Percentiles rank a stretch among this genome's conserved stretches.
These are phyloP conservation scores for Embidobia sp. DNA, from an alignment of 2,888 invertebrate species.

Conservation along the genomic window DNA sequence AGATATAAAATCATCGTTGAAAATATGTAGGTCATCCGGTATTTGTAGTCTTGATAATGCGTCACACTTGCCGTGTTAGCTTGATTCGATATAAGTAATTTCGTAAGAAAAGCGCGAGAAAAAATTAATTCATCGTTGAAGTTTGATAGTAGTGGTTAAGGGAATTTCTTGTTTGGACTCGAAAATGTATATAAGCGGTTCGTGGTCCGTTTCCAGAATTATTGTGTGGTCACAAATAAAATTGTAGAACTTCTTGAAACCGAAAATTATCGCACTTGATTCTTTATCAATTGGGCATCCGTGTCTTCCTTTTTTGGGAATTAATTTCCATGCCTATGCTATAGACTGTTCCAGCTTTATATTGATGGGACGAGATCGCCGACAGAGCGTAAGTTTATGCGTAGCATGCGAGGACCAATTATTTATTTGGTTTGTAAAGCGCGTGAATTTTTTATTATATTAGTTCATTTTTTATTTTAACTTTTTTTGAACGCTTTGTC, in stretches of 20 bases:
- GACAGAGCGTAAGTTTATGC: slow-evolving; percentile 41
- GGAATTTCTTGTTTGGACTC: slow-evolving; percentile 65
- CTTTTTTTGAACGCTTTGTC: slow-evolving; percentile 37
- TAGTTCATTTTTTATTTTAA: slow-evolving; percentile 34
- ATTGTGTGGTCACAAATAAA: slow-evolving; percentile 67
- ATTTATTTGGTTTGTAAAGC: slow-evolving; percentile 32
- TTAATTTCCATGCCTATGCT: slow-evolving; percentile 61
- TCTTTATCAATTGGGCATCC: slow-evolving; percentile 68
- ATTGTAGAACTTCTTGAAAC: slow-evolving; percentile 67
- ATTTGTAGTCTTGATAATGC: slow-evolving; percentile 43
- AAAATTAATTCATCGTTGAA: slow-evolving; percentile 70
- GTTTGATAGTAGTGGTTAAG: slow-evolving; percentile 67
- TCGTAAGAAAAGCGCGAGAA: slow-evolving; percentile 71
- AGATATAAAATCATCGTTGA: background rate
- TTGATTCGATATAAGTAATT: slow-evolving; percentile 44
- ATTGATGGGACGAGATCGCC: slow-evolving; percentile 56
- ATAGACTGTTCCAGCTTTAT: slow-evolving; percentile 61
- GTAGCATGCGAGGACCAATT: slow-evolving; percentile 39
- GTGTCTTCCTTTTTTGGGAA: slow-evolving; percentile 57
- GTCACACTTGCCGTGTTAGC: slow-evolving; percentile 56
- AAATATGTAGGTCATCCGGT: background rate
- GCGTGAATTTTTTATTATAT: slow-evolving; percentile 25
- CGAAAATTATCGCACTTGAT: slow-evolving; percentile 65
- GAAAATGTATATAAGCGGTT: slow-evolving; percentile 76
- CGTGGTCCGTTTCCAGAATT: slow-evolving; percentile 75